Base-by-base conservation (phyloP, 2,888 invertebrate genomes). In the Oligia fasciuncula region DNA sequence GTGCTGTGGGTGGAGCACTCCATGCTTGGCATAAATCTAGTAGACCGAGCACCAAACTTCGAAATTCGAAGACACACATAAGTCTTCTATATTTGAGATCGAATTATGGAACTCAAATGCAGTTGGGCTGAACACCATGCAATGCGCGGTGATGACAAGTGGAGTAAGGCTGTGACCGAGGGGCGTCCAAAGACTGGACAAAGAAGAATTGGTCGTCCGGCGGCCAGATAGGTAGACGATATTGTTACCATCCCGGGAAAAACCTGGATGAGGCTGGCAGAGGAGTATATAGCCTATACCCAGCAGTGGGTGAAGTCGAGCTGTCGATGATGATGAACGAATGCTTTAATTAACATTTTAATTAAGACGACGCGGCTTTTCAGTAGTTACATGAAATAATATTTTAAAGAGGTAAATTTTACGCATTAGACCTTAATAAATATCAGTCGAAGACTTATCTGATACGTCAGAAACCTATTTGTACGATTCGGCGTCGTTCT, bases 71-170 rank as follows among this genome's bases (percentile, higher is more conserved):
- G 46, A 29, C 19, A 3, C 49, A 29, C 19, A 49, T 4, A 49
- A 29, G 29, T 49, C 13, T 29, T 69, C 19, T 6, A 49, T 19
- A 29, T 4, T 29, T 29, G 6, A 69, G 3, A 29, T 49, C 19
- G 46, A 68, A 6, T 67, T 67, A n/a, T 29, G 46, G 29, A 68
- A 68, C 29, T 68, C 29, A 68, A 68, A 68, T 49, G 11, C 68
- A 19, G 49, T 29, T 46, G 46, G 46, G 68, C 17, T 49, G 46
- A 1, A 46, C 9, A n/a, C 17, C 29, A 29, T 6, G 11, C 11
- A 49, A 29, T 11, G n/a, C 17, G 11, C 46, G 46, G 46, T 11
- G 29, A 19, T 29, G 5, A 49, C 5, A 19, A 5, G 17, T 46
- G 29, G 9, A 46, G 17, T 43, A 67, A n/a, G 4, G 29, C 17